Conservation (phyloP, 1,140 invertebrate genomes). For the Bathynomus jamesi region DNA sequence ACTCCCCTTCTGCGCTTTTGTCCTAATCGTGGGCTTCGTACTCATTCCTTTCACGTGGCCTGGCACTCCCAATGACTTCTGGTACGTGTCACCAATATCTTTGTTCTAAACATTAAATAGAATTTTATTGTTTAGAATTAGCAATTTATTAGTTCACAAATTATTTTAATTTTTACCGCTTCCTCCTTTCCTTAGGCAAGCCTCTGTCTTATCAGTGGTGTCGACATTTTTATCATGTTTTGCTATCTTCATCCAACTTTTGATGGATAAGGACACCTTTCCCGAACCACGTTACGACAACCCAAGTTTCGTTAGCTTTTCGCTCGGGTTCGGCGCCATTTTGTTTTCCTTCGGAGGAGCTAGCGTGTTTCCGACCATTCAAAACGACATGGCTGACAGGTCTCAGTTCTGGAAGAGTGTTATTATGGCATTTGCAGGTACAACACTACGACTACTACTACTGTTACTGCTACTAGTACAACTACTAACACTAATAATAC, state of each 20-base stretch:
- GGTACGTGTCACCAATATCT: constrained; percentile 47
- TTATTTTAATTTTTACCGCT: not conserved
- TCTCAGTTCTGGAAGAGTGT: constrained; percentile 50
- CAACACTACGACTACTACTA: no score
- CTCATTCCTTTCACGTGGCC: constrained; percentile 59
- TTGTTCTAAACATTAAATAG: not conserved
- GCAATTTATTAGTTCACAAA: constrained; percentile 2
- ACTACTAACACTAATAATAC: no score
- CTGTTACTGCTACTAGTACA: no score
- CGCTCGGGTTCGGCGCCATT: constrained; percentile 54
- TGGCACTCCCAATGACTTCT: constrained; percentile 63
- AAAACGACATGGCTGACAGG: constrained; percentile 48
- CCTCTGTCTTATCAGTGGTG: constrained; percentile 51
- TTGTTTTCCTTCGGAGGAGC: constrained; percentile 42
- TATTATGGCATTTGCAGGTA: constrained; percentile 50
- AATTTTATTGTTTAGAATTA: not conserved
- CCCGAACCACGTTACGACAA: constrained; percentile 21
- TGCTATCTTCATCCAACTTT: constrained; percentile 52
- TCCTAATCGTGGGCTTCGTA: constrained; percentile 54
- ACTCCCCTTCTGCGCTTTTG: constrained; percentile 50
- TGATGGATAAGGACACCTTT: constrained; percentile 38
- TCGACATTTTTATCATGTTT: constrained; percentile 52
- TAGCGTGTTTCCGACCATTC: constrained; percentile 43
- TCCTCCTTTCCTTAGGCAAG: constrained; percentile 41
- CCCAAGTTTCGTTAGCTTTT: constrained; percentile 47